These are phyloP conservation scores for Phalacrocorax aristotelis DNA, from an alignment of 2,113 vertebrate species.

Conservation along the genomic window DNA sequence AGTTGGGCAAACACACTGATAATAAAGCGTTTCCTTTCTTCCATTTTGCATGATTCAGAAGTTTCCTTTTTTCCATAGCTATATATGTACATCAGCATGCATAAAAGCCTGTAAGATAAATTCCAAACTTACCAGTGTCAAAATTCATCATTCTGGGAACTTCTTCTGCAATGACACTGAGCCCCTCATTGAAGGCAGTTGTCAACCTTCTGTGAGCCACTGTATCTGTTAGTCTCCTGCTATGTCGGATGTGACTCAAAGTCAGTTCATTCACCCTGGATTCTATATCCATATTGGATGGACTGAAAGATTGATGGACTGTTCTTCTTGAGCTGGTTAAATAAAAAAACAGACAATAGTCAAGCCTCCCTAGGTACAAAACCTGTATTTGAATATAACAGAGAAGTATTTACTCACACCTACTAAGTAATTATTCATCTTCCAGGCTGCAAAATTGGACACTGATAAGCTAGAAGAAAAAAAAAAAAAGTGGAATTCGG, in stretches of 20 bases:
- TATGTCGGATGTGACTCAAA: constrained; percentile 73
- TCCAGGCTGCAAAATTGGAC: background rate
- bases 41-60: background rate
- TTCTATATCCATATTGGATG: constrained; percentile 78
- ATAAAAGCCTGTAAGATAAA: background rate
- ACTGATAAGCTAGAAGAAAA: background rate
- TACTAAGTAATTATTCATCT: background rate
- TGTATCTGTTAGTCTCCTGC: constrained; percentile 77
- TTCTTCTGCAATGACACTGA: constrained; percentile 78
- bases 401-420: background rate
- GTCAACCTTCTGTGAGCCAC: constrained; percentile 76
- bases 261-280: constrained; percentile 71
- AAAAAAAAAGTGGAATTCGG: background rate
- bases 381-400: background rate
- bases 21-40: background rate
- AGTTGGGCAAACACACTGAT: background rate
- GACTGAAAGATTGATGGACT: constrained; percentile 80
- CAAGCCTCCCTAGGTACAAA: background rate
- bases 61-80: background rate
- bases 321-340: constrained; percentile 78
- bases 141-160: constrained; percentile 77
- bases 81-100: background rate
- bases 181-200: constrained; percentile 71
- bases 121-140: constrained; percentile 69
- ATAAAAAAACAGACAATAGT: background rate